Percentiles rank a stretch among this genome's conserved stretches.
phyloP scores from a whole-genome alignment of 2,113 vertebrate species.

The Platysternon megacephalum region DNA sequence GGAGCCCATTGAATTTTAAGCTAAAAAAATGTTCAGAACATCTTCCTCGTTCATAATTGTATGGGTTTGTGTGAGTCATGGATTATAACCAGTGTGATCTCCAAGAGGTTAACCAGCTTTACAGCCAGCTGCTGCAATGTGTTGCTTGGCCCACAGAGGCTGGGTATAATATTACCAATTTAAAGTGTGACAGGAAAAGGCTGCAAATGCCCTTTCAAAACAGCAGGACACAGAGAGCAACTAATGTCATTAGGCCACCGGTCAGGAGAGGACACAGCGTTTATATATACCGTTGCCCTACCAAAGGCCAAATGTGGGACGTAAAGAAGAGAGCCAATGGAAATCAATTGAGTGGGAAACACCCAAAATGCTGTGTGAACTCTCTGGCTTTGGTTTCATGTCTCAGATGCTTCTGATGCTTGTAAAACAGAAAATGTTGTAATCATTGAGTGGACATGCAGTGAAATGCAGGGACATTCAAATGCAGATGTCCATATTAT shows the following conservation, averaged over 20 bases:
- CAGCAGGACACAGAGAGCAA: constrained; percentile 39
- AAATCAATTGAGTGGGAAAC: constrained; percentile 39
- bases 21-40: not conserved
- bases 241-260: constrained; percentile 54
- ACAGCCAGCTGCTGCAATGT: constrained; percentile 29
- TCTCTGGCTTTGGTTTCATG: constrained; percentile 40
- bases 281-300: constrained; percentile 41
- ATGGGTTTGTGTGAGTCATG: constrained; percentile 36
- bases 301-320: constrained; percentile 54
- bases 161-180: constrained; percentile 61
- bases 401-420: constrained; percentile 66
- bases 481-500: not conserved
- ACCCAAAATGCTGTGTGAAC: constrained; percentile 57
- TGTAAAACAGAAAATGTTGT: constrained; percentile 39
- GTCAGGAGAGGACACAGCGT: constrained; percentile 63
- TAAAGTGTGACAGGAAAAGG: constrained; percentile 72
- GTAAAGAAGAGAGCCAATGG: constrained; percentile 66
- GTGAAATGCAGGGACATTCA: constrained; percentile 52
- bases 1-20: not conserved
- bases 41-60: constrained; percentile 13
- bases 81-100: not conserved
- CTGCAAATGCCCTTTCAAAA: constrained; percentile 70
- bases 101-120: not conserved
- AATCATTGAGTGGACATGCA: not conserved
- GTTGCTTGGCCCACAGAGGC: constrained; percentile 50